Base-by-base conservation (phyloP, 2,797 vertebrate species). In the Morus bassanus region DNA sequence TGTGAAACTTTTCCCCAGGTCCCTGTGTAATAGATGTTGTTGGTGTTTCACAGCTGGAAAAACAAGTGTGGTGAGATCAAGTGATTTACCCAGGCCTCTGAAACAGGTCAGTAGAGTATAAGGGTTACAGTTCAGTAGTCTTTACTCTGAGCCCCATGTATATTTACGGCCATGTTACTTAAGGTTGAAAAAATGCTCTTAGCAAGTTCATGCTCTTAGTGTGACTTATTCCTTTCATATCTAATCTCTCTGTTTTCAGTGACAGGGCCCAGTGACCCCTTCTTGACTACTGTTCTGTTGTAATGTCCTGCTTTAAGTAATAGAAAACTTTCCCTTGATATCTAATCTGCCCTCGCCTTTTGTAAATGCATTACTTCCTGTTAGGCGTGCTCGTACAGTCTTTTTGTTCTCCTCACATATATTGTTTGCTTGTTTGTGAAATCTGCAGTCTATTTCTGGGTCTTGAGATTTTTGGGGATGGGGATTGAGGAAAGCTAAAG, bases 131-230 rank as follows among this genome's bases (percentile, higher is more conserved):
- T 96, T 94, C 85, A 90, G 21, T 84, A 59, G 69, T 68, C 89
- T 86, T 93, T 91, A 51, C 35, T 90, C 79, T 73, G 57, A 91
- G 57, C 65, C 78, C 53, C 35, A 9, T 33, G 9, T 90, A 63
- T 96, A 93, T 95, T 96, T 95, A 96, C 7, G 3, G 85, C 76
- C 54, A 69, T 1, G 76, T 95, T 97, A 95, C 93, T 93, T 91
- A 86, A 95, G 94, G 88, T 95, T 95, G 89, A 83, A 93, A 95
- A 96, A 96, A 94, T 92, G 94, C 84, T 91, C 88, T 95, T 87
- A 80, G 69, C 86, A 92, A 94, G 85, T 95, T 94, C 63, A 33
- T 82, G 77, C 73, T 90, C 70, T 76, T 35, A 23, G 59, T 76
- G 88, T 95, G 76, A 91, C 90, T 96, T 95, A 83, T 3, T 94